Conservation (phyloP, 2,888 invertebrate species). For the Sphecodes monilicornis region DNA sequence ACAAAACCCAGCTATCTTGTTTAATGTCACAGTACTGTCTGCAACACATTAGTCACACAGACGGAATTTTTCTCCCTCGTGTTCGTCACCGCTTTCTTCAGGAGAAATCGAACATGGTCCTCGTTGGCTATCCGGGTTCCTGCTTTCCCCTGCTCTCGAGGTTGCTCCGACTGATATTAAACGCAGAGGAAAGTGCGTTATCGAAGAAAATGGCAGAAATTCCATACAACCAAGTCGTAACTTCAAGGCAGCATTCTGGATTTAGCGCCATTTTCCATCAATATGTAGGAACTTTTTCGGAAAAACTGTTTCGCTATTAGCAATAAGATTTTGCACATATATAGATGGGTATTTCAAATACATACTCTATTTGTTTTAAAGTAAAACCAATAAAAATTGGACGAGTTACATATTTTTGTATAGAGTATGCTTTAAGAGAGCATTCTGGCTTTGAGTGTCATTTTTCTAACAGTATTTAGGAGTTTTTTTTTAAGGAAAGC, state of each 20-base stretch:
- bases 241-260: background rate
- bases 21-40: slow-evolving; percentile 23
- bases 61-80: background rate
- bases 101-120: background rate
- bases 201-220: background rate
- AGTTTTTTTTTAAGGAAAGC: background rate
- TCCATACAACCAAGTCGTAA: background rate
- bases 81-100: background rate
- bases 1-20: slow-evolving; percentile 36
- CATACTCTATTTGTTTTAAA: too few species aligned
- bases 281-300: too few species aligned
- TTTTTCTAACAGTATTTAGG: background rate
- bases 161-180: background rate
- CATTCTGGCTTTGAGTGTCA: background rate
- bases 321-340: too few species aligned
- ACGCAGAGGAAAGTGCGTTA: background rate
- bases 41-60: slow-evolving; percentile 14
- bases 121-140: background rate
- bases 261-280: too few species aligned
- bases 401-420: too few species aligned
- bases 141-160: background rate
- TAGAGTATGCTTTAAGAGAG: too few species aligned
- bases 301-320: too few species aligned
- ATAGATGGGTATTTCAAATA: too few species aligned
- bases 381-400: too few species aligned